Evolutionary conservation across 2,797 vertebrate species (phyloP).

Genomic region (Malacoraja senta): DNA sequence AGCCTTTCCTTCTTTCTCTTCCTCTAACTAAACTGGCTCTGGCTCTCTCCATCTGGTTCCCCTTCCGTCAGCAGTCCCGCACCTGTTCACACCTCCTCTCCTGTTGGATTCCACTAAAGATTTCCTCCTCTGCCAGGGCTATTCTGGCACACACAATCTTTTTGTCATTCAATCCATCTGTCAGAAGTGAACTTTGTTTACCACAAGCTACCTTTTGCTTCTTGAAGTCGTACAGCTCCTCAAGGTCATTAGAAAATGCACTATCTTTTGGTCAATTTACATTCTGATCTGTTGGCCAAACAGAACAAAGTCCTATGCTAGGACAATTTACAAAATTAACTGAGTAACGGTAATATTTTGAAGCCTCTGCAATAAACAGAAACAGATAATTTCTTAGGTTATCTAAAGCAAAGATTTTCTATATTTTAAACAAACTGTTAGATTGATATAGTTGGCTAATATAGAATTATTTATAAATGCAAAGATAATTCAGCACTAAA

Average conservation of each 20-base stretch:
- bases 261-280: slow-evolving; percentile 70
- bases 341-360: slow-evolving; percentile 15
- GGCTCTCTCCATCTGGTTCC: slow-evolving; percentile 99
- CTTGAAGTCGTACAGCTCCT: slow-evolving; percentile 94
- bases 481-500: not conserved
- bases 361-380: not conserved
- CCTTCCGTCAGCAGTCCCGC: slow-evolving; percentile 99
- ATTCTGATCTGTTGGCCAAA: slow-evolving; percentile 61
- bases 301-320: slow-evolving; percentile 45
- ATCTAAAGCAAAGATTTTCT: not conserved
- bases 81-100: slow-evolving; percentile 99
- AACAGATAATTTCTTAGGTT: slow-evolving; percentile 5
- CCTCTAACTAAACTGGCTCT: slow-evolving; percentile 99
- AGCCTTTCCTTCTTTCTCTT: slow-evolving; percentile 82
- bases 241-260: slow-evolving; percentile 83
- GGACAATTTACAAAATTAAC: slow-evolving; percentile 24
- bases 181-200: slow-evolving; percentile 99
- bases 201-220: slow-evolving; percentile 94
- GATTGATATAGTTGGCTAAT: not conserved
- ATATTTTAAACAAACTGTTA: not conserved
- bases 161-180: slow-evolving; percentile 99
- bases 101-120: slow-evolving; percentile 98
- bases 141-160: slow-evolving; percentile 98
- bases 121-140: slow-evolving; percentile 95
- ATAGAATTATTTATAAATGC: not conserved